phyloP scores from a whole-genome alignment of 2,797 vertebrate genomes.

The Garrulus glandarius region DNA sequence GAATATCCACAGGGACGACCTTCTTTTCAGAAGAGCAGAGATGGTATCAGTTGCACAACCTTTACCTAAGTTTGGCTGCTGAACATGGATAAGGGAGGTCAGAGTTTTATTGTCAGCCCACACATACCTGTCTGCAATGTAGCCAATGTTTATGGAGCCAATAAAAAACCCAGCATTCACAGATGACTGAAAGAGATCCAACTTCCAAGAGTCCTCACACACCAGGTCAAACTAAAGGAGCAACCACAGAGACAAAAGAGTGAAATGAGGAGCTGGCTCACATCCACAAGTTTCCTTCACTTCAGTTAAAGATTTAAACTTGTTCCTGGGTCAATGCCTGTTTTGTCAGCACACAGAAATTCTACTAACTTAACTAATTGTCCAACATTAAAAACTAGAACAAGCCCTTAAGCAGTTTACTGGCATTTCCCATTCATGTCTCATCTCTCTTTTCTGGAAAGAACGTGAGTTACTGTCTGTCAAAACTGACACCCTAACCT shows the following conservation, averaged over 20 bases:
- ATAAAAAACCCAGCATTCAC: slow-evolving; percentile 78
- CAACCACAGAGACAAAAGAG: neutral
- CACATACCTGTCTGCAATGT: slow-evolving; percentile 79
- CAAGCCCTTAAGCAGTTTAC: neutral
- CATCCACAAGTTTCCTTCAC: neutral
- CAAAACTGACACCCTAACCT: neutral
- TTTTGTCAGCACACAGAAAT: neutral
- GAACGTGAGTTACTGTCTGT: neutral
- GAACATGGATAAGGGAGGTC: neutral
- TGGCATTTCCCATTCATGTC: neutral
- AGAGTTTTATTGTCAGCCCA: neutral
- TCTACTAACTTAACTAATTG: neutral
- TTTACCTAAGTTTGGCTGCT: neutral
- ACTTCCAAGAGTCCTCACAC: slow-evolving; percentile 78
- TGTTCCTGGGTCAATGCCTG: neutral
- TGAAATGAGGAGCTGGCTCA: neutral
- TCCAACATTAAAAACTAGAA: neutral
- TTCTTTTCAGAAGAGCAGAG: neutral
- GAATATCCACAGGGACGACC: neutral
- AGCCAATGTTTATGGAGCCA: slow-evolving; percentile 76
- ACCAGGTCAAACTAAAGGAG: slow-evolving; percentile 78
- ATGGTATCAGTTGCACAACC: neutral
- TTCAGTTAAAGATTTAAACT: neutral
- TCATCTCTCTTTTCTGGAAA: neutral
- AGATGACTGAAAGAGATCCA: slow-evolving; percentile 78